Percentiles rank a stretch among this genome's conserved stretches.
Conservation (phyloP, 2,113 vertebrate species). For the Plestiodon gilberti region DNA sequence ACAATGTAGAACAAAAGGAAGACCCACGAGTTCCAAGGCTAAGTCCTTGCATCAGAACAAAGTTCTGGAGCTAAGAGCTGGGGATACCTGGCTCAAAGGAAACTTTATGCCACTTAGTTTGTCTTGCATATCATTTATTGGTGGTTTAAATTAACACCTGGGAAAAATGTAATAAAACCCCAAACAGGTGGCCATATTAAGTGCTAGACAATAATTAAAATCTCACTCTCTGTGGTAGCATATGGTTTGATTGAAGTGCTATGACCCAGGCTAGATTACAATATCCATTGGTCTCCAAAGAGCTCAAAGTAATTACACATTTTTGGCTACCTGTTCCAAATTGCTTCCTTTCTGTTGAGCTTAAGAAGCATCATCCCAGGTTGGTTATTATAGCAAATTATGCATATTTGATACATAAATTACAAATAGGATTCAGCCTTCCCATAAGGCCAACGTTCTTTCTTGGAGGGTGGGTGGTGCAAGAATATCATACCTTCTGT, state of each 20-base stretch:
- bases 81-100: background rate
- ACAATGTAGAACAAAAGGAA: background rate
- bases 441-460: background rate
- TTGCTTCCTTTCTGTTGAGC: constrained; percentile 7
- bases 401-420: background rate
- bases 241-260: constrained; percentile 6
- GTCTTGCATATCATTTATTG: background rate
- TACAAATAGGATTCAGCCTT: background rate
- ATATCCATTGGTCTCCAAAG: constrained; percentile 8
- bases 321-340: constrained; percentile 23
- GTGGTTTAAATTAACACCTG: constrained; percentile 11
- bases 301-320: constrained; percentile 5
- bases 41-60: background rate
- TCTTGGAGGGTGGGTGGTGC: background rate
- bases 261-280: background rate
- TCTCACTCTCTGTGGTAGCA: constrained; percentile 17
- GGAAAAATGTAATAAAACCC: background rate
- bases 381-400: constrained; percentile 7
- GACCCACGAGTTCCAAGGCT: background rate
- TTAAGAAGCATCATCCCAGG: background rate
- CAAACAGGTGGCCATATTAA: constrained; percentile 24
- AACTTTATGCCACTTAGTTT: background rate
- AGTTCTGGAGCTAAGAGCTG: background rate
- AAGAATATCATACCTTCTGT: background rate
- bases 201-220: constrained; percentile 15